These are phyloP conservation scores for Haliclona indistincta DNA, from an alignment of 37 sponge, comb jelly and placozoan species.

Conservation along the genomic window DNA sequence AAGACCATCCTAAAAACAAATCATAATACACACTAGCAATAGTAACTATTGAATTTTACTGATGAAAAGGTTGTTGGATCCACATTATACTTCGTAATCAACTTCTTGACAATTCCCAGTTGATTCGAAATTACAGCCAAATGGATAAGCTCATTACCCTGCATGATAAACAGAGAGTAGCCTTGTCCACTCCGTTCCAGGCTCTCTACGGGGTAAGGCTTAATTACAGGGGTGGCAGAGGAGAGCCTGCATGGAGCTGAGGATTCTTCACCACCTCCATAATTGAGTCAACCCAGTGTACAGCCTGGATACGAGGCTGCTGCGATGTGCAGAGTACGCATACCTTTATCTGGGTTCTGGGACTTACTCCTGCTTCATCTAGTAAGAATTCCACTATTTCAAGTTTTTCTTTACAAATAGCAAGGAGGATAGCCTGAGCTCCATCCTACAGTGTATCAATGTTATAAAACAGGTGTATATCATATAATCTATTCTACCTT, in stretches of 20 bases:
- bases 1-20: not conserved
- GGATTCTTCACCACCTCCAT: too few relatives aligned
- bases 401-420: not conserved
- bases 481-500: too few relatives aligned
- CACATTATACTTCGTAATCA: slow-evolving; percentile 6
- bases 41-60: not conserved
- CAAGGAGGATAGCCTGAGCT: slow-evolving; percentile 6
- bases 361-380: not conserved
- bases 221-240: too few relatives aligned
- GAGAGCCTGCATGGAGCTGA: too few relatives aligned
- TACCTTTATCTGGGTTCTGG: not conserved
- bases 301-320: too few relatives aligned
- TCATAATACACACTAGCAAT: too few relatives aligned
- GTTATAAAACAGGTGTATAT: too few relatives aligned
- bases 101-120: not conserved
- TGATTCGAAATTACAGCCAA: not conserved
- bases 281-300: too few relatives aligned
- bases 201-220: too few relatives aligned
- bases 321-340: too few relatives aligned
- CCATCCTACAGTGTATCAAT: slow-evolving; percentile 2
- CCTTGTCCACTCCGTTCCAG: too few relatives aligned
- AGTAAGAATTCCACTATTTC: slow-evolving; percentile 8
- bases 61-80: not conserved
- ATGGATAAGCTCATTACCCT: slow-evolving; percentile 2
- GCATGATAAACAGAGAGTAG: too few relatives aligned